phyloP scores from a whole-genome alignment of 2,888 invertebrate species.

The Petrophora chlorosata region DNA sequence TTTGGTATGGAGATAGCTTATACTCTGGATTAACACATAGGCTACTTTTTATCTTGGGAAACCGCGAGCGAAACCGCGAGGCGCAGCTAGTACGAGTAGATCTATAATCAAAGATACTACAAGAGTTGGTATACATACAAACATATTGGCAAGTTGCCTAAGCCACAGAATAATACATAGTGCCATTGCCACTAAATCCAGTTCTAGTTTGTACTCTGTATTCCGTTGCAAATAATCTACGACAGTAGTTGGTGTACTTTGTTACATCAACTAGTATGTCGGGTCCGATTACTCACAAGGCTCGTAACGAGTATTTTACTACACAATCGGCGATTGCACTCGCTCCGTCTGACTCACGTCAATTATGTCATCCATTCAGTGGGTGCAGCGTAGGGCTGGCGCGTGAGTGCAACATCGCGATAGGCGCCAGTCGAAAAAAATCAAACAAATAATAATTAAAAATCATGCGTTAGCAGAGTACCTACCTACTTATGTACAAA shows the following conservation, averaged over 20 bases:
- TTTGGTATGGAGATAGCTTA: no score
- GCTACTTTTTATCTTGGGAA: no score
- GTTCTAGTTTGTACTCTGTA: background rate
- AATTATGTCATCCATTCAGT: conserved; percentile 39
- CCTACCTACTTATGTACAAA: no score
- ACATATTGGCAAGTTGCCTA: no score
- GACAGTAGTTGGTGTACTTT: no score
- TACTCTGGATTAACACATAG: no score
- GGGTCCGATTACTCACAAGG: conserved; percentile 12
- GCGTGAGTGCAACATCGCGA: background rate
- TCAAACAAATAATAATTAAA: no score
- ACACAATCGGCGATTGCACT: conserved; percentile 33
- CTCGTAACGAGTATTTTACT: conserved; percentile 22
- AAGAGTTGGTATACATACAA: no score
- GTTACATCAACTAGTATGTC: conserved; percentile 5
- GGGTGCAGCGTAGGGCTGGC: conserved; percentile 32
- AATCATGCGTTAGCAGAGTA: no score
- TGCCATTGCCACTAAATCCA: background rate
- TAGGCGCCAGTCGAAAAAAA: background rate
- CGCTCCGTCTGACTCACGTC: conserved; percentile 36
- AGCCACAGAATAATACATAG: background rate
- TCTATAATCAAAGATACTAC: no score
- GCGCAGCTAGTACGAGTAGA: no score
- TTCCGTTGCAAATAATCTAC: conserved; percentile 1
- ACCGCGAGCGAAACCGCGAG: no score